A percentile compares a stretch with the other conserved stretches of the same genome.
Evolutionary conservation across 2,797 vertebrate species (phyloP).

Genomic region (Catostomus latipinnis): DNA sequence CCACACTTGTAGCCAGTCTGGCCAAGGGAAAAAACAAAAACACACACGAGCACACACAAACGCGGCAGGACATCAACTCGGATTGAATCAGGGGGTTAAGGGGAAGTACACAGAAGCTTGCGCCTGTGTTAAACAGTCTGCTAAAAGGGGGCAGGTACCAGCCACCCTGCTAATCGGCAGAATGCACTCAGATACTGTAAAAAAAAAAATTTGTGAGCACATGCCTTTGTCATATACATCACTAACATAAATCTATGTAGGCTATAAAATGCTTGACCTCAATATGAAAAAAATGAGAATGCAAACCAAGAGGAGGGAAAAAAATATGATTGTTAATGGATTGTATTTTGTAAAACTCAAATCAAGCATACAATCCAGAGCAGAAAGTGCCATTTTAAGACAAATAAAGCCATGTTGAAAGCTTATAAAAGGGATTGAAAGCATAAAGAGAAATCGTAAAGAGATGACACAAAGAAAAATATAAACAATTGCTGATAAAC

Average conservation of each 20-base stretch:
- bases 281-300: slow-evolving; percentile 22
- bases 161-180: slow-evolving; percentile 71
- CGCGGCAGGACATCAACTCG: slow-evolving; percentile 70
- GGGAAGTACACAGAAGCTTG: slow-evolving; percentile 15
- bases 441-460: slow-evolving; percentile 30
- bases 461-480: background rate
- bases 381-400: slow-evolving; percentile 17
- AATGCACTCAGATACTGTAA: slow-evolving; percentile 63
- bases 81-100: slow-evolving; percentile 66
- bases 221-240: slow-evolving; percentile 26
- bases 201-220: slow-evolving; percentile 47
- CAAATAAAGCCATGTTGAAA: slow-evolving; percentile 42
- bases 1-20: slow-evolving; percentile 62
- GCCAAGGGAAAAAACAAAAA: slow-evolving; percentile 52
- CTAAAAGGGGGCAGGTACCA: slow-evolving; percentile 74
- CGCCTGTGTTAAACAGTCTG: slow-evolving; percentile 41
- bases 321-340: slow-evolving; percentile 55
- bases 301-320: slow-evolving; percentile 30
- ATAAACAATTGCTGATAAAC: slow-evolving; percentile 13
- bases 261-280: slow-evolving; percentile 33
- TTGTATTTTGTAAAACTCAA: slow-evolving; percentile 53
- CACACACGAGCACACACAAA: slow-evolving; percentile 20
- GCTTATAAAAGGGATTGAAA: slow-evolving; percentile 54
- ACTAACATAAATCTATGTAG: slow-evolving; percentile 14
- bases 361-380: slow-evolving; percentile 47